Percentiles rank a stretch among this genome's conserved stretches.
Conservation (phyloP, 2,113 vertebrate genomes). For the Otocyon megalotis region DNA sequence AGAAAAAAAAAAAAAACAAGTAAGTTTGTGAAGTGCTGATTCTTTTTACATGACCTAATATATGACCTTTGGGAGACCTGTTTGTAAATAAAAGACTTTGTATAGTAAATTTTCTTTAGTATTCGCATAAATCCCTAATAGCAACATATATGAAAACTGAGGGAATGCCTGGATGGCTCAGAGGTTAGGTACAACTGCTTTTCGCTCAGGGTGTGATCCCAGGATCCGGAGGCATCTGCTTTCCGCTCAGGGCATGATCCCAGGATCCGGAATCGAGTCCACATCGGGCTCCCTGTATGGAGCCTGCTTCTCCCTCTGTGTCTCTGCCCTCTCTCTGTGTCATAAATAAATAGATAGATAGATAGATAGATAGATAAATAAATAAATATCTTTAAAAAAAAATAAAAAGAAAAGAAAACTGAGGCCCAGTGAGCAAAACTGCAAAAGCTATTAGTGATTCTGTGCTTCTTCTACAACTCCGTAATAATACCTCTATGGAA, state of each 20-base stretch:
- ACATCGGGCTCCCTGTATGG: too few relatives aligned
- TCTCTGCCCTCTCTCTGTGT: too few relatives aligned
- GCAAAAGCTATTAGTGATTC: not conserved
- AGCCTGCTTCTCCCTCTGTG: too few relatives aligned
- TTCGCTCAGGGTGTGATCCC: too few relatives aligned
- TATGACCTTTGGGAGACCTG: not conserved
- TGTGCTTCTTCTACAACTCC: not conserved
- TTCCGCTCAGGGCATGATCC: too few relatives aligned
- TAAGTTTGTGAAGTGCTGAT: not conserved
- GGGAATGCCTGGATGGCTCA: too few relatives aligned
- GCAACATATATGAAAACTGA: conserved; percentile 26
- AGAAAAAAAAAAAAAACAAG: not conserved
- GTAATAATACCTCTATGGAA: not conserved
- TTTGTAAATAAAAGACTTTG: conserved; percentile 10
- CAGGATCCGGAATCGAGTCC: too few relatives aligned
- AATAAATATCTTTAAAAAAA: too few relatives aligned
- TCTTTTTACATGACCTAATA: conserved; percentile 46
- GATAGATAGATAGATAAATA: too few relatives aligned
- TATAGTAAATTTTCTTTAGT: not conserved
- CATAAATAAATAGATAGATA: too few relatives aligned
- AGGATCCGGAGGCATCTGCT: too few relatives aligned
- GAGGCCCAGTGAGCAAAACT: not conserved
- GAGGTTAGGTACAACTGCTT: too few relatives aligned
- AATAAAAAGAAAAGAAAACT: not conserved
- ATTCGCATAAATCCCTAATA: not conserved